These are phyloP conservation scores for Sicus ferrugineus DNA, from an alignment of 2,888 invertebrate genomes.

Conservation along the genomic window DNA sequence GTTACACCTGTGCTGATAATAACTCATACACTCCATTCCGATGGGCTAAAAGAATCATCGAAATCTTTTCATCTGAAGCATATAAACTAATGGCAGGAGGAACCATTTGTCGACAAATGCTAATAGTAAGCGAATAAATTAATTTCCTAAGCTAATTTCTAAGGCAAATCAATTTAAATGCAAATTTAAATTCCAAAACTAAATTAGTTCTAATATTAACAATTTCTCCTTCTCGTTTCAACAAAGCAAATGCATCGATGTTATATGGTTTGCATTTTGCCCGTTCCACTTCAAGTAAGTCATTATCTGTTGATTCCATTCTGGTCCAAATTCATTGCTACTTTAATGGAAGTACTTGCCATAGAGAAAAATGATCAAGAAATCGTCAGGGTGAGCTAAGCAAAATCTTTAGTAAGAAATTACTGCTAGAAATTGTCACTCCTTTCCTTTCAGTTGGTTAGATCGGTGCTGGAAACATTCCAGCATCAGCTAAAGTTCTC, in stretches of 20 bases:
- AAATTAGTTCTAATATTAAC: background rate
- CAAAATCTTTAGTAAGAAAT: background rate
- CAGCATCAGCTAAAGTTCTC: slow-evolving; percentile 45
- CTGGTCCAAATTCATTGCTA: slow-evolving; percentile 53
- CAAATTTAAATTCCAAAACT: slow-evolving; percentile 3
- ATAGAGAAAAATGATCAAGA: slow-evolving; percentile 42
- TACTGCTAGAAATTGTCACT: background rate
- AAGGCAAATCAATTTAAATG: background rate
- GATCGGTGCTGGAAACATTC: slow-evolving; percentile 47
- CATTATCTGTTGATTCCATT: slow-evolving; percentile 52
- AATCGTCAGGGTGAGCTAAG: slow-evolving; percentile 45
- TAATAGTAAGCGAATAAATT: slow-evolving; percentile 44
- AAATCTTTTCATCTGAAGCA: slow-evolving; percentile 56
- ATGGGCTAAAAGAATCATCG: slow-evolving; percentile 58
- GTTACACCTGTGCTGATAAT: slow-evolving; percentile 45
- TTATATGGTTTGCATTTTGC: slow-evolving; percentile 54
- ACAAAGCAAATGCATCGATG: slow-evolving; percentile 51
- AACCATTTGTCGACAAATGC: slow-evolving; percentile 45
- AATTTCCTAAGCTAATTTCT: too few species aligned
- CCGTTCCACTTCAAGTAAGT: slow-evolving; percentile 52
- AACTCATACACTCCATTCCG: slow-evolving; percentile 53
- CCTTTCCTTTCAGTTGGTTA: slow-evolving; percentile 43
- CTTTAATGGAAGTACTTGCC: slow-evolving; percentile 52
- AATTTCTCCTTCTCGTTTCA: slow-evolving; percentile 1
- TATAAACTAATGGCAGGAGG: slow-evolving; percentile 51